Conservation (phyloP, 2,113 vertebrate genomes). For the Bambusicola thoracicus region DNA sequence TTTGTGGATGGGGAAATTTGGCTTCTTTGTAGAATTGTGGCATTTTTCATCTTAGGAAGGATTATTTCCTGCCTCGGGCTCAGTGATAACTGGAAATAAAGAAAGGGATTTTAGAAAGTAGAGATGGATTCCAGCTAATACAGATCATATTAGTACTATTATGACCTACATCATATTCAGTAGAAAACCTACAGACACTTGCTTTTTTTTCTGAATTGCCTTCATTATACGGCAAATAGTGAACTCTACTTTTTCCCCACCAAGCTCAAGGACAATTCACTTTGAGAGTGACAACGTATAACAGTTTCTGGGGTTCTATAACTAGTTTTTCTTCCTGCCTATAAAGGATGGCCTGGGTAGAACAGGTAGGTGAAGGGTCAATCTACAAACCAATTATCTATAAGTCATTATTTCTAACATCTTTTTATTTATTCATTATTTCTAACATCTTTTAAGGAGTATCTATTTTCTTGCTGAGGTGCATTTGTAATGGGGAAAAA, state of each 20-base stretch:
- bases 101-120: background rate
- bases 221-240: background rate
- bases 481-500: background rate
- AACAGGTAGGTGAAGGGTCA: background rate
- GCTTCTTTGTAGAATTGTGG: background rate
- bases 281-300: background rate
- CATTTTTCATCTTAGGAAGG: background rate
- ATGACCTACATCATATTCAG: background rate
- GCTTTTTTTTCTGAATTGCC: background rate
- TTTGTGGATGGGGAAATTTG: background rate
- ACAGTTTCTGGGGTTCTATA: background rate
- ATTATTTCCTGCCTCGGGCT: background rate
- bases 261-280: background rate
- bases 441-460: background rate
- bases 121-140: background rate
- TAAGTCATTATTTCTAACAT: constrained; percentile 13
- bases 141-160: background rate
- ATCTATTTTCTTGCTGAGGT: background rate
- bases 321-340: background rate
- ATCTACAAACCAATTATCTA: background rate
- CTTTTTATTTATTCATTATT: constrained; percentile 48
- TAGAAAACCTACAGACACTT: background rate
- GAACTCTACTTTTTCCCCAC: background rate
- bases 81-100: background rate
- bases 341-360: background rate